Percentiles rank a stretch among this genome's conserved stretches.
Evolutionary conservation across 2,797 vertebrate genomes (phyloP).

Genomic region (Liparis tanakae): DNA sequence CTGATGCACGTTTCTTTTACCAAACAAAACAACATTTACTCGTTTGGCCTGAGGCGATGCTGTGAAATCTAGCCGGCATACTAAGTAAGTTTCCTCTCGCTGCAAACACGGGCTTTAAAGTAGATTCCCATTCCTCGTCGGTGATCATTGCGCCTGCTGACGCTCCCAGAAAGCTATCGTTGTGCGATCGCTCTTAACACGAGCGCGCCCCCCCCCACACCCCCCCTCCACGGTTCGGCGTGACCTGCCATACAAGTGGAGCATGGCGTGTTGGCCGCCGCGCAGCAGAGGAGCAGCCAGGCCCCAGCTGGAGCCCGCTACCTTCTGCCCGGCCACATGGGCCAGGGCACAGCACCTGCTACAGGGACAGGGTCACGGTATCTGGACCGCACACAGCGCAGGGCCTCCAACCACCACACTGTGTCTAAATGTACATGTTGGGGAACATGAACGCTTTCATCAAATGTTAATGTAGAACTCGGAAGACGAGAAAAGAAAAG

Average conservation of each 20-base stretch:
- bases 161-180: conserved; percentile 36
- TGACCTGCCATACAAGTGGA: conserved; percentile 62
- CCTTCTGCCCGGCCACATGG: conserved; percentile 36
- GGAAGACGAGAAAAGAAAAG: too few relatives aligned
- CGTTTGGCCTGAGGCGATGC: not conserved
- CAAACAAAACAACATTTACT: not conserved
- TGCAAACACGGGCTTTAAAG: conserved; percentile 31
- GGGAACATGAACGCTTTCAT: not conserved
- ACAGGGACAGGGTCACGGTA: not conserved
- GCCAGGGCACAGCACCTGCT: conserved; percentile 29
- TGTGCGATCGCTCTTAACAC: conserved; percentile 34
- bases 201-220: conserved; percentile 45
- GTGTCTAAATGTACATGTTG: not conserved
- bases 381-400: conserved; percentile 7
- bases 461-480: not conserved
- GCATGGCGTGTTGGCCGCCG: conserved; percentile 59
- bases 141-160: conserved; percentile 46
- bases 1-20: not conserved
- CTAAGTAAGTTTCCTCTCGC: not conserved
- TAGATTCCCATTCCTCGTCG: conserved; percentile 42
- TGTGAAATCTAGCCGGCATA: not conserved
- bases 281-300: conserved; percentile 55
- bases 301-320: conserved; percentile 65
- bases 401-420: not conserved
- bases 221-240: conserved; percentile 46